phyloP scores from a whole-genome alignment of 1,140 invertebrate species.

The Gonatopus flavifemur region DNA sequence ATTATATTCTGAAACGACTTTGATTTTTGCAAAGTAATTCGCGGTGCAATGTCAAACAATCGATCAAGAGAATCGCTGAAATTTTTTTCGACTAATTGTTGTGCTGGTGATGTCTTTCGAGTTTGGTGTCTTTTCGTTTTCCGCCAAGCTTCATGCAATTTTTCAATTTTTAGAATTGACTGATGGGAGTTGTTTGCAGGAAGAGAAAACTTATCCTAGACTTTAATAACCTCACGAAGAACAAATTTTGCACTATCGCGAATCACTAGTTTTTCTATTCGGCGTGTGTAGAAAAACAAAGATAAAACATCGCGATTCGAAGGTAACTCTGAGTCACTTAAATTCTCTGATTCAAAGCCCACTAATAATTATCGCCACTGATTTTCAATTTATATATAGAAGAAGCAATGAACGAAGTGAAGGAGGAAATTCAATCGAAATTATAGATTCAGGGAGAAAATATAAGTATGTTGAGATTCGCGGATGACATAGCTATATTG shows the following conservation, averaged over 20 bases:
- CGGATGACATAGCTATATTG: too few species aligned
- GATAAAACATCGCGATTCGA: slow-evolving; percentile 1
- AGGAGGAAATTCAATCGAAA: too few species aligned
- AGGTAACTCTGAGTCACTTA: neutral
- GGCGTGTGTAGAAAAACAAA: slow-evolving; percentile 1
- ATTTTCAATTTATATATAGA: too few species aligned
- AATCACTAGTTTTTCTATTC: neutral
- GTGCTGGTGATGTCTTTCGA: neutral
- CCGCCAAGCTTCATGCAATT: neutral
- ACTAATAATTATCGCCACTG: too few species aligned
- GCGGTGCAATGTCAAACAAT: neutral
- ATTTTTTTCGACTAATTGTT: neutral
- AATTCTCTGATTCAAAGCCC: neutral
- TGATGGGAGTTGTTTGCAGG: neutral
- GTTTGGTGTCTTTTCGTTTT: neutral
- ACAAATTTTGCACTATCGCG: slow-evolving; percentile 1
- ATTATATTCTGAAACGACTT: neutral
- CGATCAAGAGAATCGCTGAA: neutral
- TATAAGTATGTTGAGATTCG: too few species aligned
- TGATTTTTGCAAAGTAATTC: neutral
- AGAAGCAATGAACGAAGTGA: too few species aligned
- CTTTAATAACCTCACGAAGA: neutral
- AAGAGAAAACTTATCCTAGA: neutral
- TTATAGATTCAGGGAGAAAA: too few species aligned
- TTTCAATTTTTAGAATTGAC: neutral